Evolutionary conservation across 2,113 vertebrate species (phyloP).

Genomic region (Progne subis): DNA sequence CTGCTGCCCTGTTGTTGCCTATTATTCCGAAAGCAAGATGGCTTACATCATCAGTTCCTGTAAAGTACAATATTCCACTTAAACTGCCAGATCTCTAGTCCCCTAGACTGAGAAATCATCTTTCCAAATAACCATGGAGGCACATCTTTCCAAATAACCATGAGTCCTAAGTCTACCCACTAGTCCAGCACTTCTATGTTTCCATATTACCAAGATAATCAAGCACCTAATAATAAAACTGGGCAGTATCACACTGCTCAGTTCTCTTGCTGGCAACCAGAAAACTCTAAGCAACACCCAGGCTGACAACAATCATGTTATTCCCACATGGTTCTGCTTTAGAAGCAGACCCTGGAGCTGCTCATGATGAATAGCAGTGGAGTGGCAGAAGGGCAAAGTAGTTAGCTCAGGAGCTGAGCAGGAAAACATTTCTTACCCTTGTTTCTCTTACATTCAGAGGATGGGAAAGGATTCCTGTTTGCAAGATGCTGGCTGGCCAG

Average conservation of each 20-base stretch:
- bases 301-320: constrained; percentile 12
- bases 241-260: background rate
- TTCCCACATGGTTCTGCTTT: constrained; percentile 21
- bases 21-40: background rate
- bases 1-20: background rate
- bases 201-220: background rate
- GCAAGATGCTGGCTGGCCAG: background rate
- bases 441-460: background rate
- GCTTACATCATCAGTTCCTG: background rate
- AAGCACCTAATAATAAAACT: background rate
- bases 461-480: constrained; percentile 6
- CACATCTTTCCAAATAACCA: background rate
- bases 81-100: background rate
- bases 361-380: constrained; percentile 31
- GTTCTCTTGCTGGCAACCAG: background rate
- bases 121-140: background rate
- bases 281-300: background rate
- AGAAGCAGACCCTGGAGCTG: constrained; percentile 3
- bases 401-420: constrained; percentile 7
- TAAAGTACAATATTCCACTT: constrained; percentile 11
- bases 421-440: constrained; percentile 26
- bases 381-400: constrained; percentile 42
- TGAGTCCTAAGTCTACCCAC: background rate
- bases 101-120: background rate
- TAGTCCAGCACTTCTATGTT: background rate